These are phyloP conservation scores for Trogon surrucura DNA, from an alignment of 2,113 vertebrate genomes.

Conservation along the genomic window DNA sequence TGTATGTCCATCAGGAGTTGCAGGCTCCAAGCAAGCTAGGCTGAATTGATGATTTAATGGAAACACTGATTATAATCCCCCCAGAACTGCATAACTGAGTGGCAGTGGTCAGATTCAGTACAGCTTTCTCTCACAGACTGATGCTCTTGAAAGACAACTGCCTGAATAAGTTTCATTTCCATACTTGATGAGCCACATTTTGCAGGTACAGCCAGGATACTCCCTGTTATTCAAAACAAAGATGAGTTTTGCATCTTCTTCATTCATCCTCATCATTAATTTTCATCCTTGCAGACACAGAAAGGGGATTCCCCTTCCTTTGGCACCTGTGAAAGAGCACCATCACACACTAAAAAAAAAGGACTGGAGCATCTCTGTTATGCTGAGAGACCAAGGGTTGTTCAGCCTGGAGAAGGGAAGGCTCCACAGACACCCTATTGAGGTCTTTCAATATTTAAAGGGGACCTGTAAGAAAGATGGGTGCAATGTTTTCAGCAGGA, in stretches of 20 bases:
- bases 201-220: background rate
- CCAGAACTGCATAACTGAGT: background rate
- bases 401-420: too few species aligned
- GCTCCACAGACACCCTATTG: too few species aligned
- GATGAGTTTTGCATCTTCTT: background rate
- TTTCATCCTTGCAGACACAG: background rate
- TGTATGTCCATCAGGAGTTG: background rate
- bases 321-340: background rate
- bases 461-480: too few species aligned
- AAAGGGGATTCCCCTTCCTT: background rate
- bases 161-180: background rate
- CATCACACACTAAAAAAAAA: background rate
- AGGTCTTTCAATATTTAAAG: too few species aligned
- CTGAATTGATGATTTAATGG: background rate
- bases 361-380: too few species aligned
- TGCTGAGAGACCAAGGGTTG: too few species aligned
- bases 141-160: background rate
- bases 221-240: background rate
- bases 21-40: background rate
- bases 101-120: background rate
- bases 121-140: background rate
- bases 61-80: background rate
- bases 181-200: background rate
- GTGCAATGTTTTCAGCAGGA: too few species aligned
- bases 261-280: background rate